phyloP scores from a whole-genome alignment of 1,140 invertebrate genomes.

The Akabosia matsudoensis region DNA sequence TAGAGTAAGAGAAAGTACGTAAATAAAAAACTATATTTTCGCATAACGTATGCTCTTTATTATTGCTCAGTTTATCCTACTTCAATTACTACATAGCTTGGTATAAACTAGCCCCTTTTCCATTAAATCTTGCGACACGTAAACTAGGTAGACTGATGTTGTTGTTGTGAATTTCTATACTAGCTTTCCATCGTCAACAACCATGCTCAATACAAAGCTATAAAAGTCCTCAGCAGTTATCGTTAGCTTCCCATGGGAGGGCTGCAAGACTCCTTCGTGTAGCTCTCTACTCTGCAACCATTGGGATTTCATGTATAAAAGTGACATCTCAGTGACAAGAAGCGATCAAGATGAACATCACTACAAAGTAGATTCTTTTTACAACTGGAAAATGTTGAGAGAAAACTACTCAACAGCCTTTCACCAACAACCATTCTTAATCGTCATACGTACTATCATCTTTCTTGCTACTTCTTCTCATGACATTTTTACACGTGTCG shows the following conservation, averaged over 20 bases:
- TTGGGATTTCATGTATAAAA: constrained; percentile 15
- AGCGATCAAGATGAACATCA: neutral
- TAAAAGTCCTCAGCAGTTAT: constrained; percentile 15
- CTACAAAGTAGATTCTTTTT: neutral
- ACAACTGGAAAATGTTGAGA: neutral
- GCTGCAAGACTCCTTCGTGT: neutral
- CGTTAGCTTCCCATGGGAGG: constrained; percentile 5
- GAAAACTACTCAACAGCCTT: neutral
- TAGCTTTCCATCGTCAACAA: neutral
- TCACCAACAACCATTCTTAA: neutral
- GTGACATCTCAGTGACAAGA: constrained; percentile 21
- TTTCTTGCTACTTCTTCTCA: neutral
- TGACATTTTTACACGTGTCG: too few species aligned
- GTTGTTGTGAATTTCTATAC: neutral
- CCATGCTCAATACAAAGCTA: neutral
- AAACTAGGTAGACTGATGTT: too few species aligned
- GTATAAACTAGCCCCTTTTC: too few species aligned
- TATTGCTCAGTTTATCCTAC: too few species aligned
- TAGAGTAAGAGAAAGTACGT: too few species aligned
- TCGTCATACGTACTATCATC: neutral
- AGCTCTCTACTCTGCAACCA: neutral
- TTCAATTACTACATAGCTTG: too few species aligned
- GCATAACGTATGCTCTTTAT: too few species aligned
- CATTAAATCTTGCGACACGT: too few species aligned
- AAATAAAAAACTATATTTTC: too few species aligned